These are phyloP conservation scores for Sweltsa coloradensis DNA, from an alignment of 1,140 invertebrate species.

Conservation along the genomic window DNA sequence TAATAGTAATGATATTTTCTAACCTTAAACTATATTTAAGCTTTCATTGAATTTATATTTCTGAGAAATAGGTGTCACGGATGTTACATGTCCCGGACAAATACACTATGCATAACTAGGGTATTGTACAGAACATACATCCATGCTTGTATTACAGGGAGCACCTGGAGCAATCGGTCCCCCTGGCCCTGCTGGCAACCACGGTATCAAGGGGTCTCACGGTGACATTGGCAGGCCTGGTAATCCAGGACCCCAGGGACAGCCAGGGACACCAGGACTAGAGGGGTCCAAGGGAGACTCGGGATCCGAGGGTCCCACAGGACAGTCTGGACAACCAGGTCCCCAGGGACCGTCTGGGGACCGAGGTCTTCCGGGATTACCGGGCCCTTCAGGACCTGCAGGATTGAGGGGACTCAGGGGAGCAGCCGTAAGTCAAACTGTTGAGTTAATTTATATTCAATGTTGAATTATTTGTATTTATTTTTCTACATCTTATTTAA, in stretches of 20 bases:
- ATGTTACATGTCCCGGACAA: not conserved
- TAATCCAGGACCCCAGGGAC: conserved; percentile 50
- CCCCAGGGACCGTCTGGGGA: conserved; percentile 53
- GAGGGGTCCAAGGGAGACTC: conserved; percentile 57
- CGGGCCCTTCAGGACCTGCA: conserved; percentile 41
- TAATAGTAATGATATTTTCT: no score
- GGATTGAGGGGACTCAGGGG: conserved; percentile 31
- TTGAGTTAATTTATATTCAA: no score
- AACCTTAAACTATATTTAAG: no score
- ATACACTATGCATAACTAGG: no score
- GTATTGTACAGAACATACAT: no score
- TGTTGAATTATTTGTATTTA: no score
- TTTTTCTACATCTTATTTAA: no score
- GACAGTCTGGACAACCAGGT: conserved; percentile 46
- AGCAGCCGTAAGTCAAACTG: conserved; percentile 21
- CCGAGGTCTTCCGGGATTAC: conserved; percentile 47
- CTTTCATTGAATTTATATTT: no score
- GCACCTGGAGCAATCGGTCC: conserved; percentile 43
- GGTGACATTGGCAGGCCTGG: conserved; percentile 62
- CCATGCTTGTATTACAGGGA: conserved; percentile 31
- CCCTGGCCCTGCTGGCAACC: conserved; percentile 48
- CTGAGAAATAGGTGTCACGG: no score
- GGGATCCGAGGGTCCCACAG: conserved; percentile 53
- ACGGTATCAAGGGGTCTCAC: conserved; percentile 56
- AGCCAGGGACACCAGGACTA: conserved; percentile 48